Evolutionary conservation across 2,888 invertebrate genomes (phyloP), one percentile per base, ranked within the genome.

Genomic region (Nematopogon swammerdamellus): DNA sequence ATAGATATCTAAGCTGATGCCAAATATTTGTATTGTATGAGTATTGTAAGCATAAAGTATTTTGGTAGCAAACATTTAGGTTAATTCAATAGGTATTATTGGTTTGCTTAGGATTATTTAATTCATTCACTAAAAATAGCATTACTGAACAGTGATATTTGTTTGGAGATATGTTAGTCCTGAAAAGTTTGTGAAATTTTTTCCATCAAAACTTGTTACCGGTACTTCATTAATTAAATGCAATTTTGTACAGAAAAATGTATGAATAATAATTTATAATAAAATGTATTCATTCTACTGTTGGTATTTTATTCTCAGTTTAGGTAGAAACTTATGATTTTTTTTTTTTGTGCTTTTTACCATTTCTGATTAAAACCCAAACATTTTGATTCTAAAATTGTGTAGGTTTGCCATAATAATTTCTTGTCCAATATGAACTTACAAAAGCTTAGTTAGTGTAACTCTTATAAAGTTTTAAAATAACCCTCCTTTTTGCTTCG

Each of bases 351-450:
- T 46, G 51, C 44, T 48, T 48, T 25, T 4, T 25, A 6, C 25
- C 25, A 25, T 25, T 25, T 36, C 36, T 36, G 36, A 25, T 43
- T 47, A 25, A 44, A n/a, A 49, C 17, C 14, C 5, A 50, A 18
- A 36, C 19, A 19, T 14, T 36, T 36, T 36, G 8, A 14, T 19
- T 19, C 11, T 25, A 30, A 42, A 8, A 64, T 76, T 76, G 79
- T 79, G 72, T 67, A 76, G 76, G 79, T 79, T 79, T 79, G 79
- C 79, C 79, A 76, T 65, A 72, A 72, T 71, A 70, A 58, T 53
- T 25, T 25, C 4, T 6, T 6, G 5, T 25, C 4, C 4, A 8
- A 25, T 25, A 25, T 25, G 25, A 25, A 25, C 25, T 25, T 25
- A 25, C 4, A 25, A 25, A 25, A 6, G 25, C 25, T 8, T 6